A percentile compares a stretch with the other conserved stretches of the same genome.
Evolutionary conservation across 2,797 vertebrate genomes (phyloP).

Genomic region (Gambelia wislizenii): DNA sequence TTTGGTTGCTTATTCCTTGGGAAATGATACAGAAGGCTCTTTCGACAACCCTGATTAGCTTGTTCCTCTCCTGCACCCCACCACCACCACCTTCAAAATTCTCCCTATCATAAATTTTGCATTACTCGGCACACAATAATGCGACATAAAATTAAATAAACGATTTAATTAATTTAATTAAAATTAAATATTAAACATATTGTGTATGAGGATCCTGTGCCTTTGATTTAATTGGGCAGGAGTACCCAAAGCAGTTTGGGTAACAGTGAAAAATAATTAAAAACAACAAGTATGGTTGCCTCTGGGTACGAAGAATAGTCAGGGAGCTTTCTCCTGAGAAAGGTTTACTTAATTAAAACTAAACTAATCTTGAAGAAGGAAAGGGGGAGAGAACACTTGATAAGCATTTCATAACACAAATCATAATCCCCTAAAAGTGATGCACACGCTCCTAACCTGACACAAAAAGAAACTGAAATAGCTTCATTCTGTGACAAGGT

Average conservation of each 20-base stretch:
- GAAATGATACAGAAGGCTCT: slow-evolving; percentile 59
- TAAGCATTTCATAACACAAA: slow-evolving; percentile 88
- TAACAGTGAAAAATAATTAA: slow-evolving; percentile 92
- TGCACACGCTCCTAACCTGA: slow-evolving; percentile 64
- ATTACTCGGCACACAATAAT: slow-evolving; percentile 82
- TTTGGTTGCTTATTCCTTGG: slow-evolving; percentile 64
- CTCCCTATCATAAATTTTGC: slow-evolving; percentile 83
- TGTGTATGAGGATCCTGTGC: slow-evolving; percentile 84
- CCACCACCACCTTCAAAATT: slow-evolving; percentile 51
- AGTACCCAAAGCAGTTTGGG: slow-evolving; percentile 86
- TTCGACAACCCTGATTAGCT: slow-evolving; percentile 78
- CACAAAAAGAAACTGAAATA: slow-evolving; percentile 78
- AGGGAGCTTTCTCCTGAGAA: slow-evolving; percentile 83
- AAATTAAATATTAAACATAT: slow-evolving; percentile 91
- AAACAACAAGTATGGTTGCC: slow-evolving; percentile 86
- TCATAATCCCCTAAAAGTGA: slow-evolving; percentile 82
- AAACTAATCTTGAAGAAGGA: slow-evolving; percentile 82
- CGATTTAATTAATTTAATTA: slow-evolving; percentile 89
- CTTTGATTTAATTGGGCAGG: slow-evolving; percentile 85
- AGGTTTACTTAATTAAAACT: slow-evolving; percentile 93
- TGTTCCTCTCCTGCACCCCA: slow-evolving; percentile 53
- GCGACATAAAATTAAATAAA: slow-evolving; percentile 87
- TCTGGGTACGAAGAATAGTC: slow-evolving; percentile 84
- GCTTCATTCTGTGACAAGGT: slow-evolving; percentile 74
- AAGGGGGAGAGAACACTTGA: slow-evolving; percentile 78